Percentiles rank a stretch among this genome's conserved stretches.
Conservation (phyloP, 92 coral and sea anemone genomes). For the Chrysogorgia sp. region DNA sequence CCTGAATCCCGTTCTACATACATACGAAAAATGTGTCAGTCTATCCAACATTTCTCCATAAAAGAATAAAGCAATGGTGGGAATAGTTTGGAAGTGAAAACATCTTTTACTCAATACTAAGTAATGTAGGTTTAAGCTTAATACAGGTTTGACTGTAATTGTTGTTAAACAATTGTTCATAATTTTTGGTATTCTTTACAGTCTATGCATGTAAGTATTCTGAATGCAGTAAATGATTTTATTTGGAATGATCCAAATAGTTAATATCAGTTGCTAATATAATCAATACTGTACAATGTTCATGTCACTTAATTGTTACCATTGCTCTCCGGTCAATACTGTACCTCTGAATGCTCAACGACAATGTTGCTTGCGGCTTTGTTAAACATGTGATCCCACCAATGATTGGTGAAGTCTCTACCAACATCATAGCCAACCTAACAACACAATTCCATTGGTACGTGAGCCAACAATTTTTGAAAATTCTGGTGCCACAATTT, state of each 20-base stretch:
- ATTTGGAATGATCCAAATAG: neutral
- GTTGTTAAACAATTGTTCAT: too few species aligned
- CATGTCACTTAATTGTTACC: neutral
- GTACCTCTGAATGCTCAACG: conserved; percentile 78
- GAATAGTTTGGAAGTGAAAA: too few species aligned
- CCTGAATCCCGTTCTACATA: conserved; percentile 74
- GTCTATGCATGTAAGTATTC: neutral
- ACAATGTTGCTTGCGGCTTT: conserved; percentile 90
- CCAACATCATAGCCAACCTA: conserved; percentile 93
- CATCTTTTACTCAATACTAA: too few species aligned
- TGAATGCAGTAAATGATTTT: too few species aligned
- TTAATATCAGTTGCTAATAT: neutral
- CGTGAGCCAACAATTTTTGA: neutral
- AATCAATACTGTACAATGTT: neutral
- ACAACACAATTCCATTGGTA: neutral
- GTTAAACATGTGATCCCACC: conserved; percentile 99
- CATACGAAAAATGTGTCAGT: neutral
- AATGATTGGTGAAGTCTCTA: conserved; percentile 87
- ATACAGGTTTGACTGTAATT: too few species aligned
- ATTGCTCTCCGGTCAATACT: neutral
- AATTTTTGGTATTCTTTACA: too few species aligned
- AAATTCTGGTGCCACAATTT: too few species aligned
- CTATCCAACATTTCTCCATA: neutral
- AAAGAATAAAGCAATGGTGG: neutral
- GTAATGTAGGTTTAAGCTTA: too few species aligned